A percentile compares a stretch with the other conserved stretches of the same genome.
These are phyloP conservation scores for Suricata suricatta DNA, from an alignment of 2,113 vertebrate genomes.

Conservation along the genomic window DNA sequence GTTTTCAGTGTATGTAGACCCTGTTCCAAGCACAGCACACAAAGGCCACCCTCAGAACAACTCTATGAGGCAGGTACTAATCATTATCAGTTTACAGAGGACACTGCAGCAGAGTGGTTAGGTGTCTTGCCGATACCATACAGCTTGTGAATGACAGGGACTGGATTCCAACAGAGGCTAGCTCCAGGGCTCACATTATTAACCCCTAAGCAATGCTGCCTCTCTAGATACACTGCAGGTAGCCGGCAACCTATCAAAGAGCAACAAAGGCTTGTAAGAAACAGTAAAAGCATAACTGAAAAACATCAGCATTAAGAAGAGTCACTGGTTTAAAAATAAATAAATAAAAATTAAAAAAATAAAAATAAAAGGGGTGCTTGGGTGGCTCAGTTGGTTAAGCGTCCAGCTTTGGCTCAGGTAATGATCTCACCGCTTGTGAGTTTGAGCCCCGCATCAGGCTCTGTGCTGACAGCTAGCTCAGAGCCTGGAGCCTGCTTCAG, in stretches of 20 bases:
- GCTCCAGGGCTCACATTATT: neutral
- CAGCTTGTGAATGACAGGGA: neutral
- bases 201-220: neutral
- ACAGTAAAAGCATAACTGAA: neutral
- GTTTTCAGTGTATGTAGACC: neutral
- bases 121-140: neutral
- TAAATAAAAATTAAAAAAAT: no score
- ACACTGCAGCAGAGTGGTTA: neutral
- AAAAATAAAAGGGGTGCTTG: no score
- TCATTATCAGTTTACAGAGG: neutral
- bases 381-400: no score
- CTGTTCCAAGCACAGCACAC: neutral
- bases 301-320: neutral
- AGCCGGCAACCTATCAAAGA: neutral
- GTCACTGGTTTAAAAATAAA: no score
- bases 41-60: neutral
- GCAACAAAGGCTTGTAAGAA: neutral
- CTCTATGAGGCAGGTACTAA: neutral
- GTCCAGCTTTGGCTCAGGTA: no score
- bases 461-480: no score
- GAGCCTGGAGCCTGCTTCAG: no score
- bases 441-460: no score
- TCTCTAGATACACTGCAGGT: neutral
- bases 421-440: no score
- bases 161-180: neutral